These are phyloP conservation scores for Volucella inanis DNA, from an alignment of 2,888 invertebrate genomes.

Conservation along the genomic window DNA sequence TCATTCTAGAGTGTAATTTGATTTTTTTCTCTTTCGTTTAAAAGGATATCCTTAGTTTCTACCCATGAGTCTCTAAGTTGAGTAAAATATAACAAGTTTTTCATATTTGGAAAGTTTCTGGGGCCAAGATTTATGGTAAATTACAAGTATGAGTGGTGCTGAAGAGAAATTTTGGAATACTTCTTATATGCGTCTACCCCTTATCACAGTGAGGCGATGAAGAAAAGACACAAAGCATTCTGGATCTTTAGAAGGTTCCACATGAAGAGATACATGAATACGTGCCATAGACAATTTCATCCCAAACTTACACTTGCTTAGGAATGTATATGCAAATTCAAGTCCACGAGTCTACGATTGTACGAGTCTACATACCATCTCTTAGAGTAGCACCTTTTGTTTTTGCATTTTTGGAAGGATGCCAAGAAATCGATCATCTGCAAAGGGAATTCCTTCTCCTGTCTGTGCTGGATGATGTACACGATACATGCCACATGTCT, in stretches of 20 bases:
- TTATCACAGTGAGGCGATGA: background rate
- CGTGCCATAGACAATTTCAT: too few relatives aligned
- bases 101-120: conserved; percentile 53
- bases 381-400: conserved; percentile 7
- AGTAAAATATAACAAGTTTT: conserved; percentile 49
- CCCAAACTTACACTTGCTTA: too few relatives aligned
- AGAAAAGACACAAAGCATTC: conserved; percentile 32
- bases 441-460: conserved; percentile 36
- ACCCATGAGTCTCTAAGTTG: conserved; percentile 1
- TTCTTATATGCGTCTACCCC: background rate
- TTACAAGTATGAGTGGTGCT: conserved; percentile 26
- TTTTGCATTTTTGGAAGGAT: conserved; percentile 55
- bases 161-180: conserved; percentile 64
- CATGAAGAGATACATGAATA: background rate
- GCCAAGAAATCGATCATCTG: conserved; percentile 69
- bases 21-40: conserved; percentile 10
- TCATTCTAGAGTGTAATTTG: conserved; percentile 51
- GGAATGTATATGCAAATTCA: too few relatives aligned
- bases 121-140: conserved; percentile 68
- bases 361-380: conserved; percentile 5
- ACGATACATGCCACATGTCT: conserved; percentile 14
- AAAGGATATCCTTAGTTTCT: background rate
- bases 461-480: background rate
- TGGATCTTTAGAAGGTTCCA: conserved; percentile 34
- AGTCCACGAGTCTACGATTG: background rate